Base-by-base conservation (phyloP, 2,797 vertebrate genomes). In the Dryobates pubescens region DNA sequence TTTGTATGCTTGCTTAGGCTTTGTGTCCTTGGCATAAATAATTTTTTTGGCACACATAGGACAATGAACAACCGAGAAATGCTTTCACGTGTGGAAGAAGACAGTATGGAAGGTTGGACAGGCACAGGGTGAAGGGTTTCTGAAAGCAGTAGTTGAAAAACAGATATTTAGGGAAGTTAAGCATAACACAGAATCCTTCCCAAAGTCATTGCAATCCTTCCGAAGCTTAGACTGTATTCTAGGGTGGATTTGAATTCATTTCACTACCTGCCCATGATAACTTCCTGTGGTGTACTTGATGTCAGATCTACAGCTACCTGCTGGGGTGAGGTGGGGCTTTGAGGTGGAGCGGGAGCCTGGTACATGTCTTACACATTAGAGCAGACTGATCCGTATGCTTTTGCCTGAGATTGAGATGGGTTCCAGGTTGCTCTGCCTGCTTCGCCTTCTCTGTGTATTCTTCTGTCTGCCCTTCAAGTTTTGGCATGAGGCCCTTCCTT, bases 1-100 rank as follows among this genome's bases (percentile, higher is more conserved):
- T 70, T 53, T n/a, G 30, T 67, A 23, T 0, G 0, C 68, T 80
- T 92, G 65, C 89, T 83, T 76, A 71, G 71, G 13, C 68, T 92
- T 92, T 82, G 17, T 80, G 34, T 86, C 84, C 77, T 76, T 79
- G 45, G 65, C 62, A 57, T 83, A 43, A 91, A 51, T 26, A 22
- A 51, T 67, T 83, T 57, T 63, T 90, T 45, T 54, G 76, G 51
- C 51, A 62, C 22, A 2, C 27, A 7, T 63, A 27, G 78, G 69
- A 29, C 67, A 78, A 62, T 18, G 24, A 88, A 75, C n/a, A 51
- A 38, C 17, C 17, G 45, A 77, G 34, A 70, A 32, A 53, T 27
- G 7, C 17, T 84, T 88, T 67, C 4, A 14, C 29, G 4, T 69
- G n/a, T 73, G 3, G 14, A 51, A 78, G 77, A 83, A 18, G 32